phyloP scores from a whole-genome alignment of 2,888 invertebrate species.

The Teleiodes luculella region DNA sequence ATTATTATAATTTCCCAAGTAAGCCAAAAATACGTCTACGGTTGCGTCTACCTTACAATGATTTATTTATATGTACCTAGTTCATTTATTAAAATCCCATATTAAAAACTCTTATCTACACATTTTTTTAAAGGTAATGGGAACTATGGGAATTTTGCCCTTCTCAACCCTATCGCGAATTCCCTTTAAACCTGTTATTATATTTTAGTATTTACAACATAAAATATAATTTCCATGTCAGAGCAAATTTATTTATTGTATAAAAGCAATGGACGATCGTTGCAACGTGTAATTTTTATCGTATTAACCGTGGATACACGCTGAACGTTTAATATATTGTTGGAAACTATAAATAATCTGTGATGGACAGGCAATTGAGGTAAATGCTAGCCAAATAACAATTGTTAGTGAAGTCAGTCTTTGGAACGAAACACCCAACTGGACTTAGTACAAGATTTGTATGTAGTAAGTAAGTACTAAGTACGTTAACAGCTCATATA shows the following conservation, averaged over 20 bases:
- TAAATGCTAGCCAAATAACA: slow-evolving; percentile 15
- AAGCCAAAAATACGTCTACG: no score
- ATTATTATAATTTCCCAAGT: no score
- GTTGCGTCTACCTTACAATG: no score
- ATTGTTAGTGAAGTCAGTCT: neutral
- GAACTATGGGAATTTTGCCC: slow-evolving; percentile 2
- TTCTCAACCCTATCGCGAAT: slow-evolving; percentile 13
- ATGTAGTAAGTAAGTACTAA: neutral
- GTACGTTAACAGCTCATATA: no score
- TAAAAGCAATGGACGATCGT: slow-evolving; percentile 32
- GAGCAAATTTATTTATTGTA: slow-evolving; percentile 50
- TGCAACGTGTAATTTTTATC: slow-evolving; percentile 51
- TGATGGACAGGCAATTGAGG: slow-evolving; percentile 17
- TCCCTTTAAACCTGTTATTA: slow-evolving; percentile 43
- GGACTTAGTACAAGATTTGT: neutral
- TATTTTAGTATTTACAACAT: slow-evolving; percentile 59
- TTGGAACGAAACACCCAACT: neutral
- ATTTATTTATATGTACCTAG: no score
- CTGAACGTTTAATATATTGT: slow-evolving; percentile 45
- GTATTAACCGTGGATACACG: slow-evolving; percentile 41
- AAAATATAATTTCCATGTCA: slow-evolving; percentile 57
- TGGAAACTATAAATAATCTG: slow-evolving; percentile 21
- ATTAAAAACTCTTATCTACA: no score
- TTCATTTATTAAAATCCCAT: no score
- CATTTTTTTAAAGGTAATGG: no score